Base-by-base conservation (phyloP, 2,888 invertebrate genomes). In the Drosophila pseudotakahashii region DNA sequence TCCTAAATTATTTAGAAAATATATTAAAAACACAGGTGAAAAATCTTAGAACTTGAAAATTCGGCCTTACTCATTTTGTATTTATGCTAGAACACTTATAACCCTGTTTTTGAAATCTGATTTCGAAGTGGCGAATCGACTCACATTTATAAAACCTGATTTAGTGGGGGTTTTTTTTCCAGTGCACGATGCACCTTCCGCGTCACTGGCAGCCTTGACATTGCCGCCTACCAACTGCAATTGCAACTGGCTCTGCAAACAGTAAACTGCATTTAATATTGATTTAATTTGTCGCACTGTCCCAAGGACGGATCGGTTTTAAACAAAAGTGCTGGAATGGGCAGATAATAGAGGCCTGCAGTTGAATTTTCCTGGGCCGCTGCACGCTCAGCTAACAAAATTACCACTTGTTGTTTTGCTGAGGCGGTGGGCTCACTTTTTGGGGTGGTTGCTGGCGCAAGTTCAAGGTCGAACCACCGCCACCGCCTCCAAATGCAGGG, bases 201-300 rank as follows among this genome's bases (percentile, higher is more conserved):
- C 57, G 48, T 70, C 64, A 61, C 45, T 34, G 32, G 16, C 34
- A 59, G 37, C 75, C 75, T 63, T 75, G 76, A 67, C 76, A 75
- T 62, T 75, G 69, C 45, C 37, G 37, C 16, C 66, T 41, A 47
- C 47, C 64, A 47, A 37, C 51, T 64, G 52, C 23, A 26, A 26
- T 45, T 45, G 45, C 52, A 23, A 68, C 30, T 71, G 79, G 53
- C 69, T 66, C 48, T 73, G 71, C 41, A 52, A 57, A 63, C 50
- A 37, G 30, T 32, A 47, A 83, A 60, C 58, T 87, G 85, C 72
- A 71, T 75, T 84, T 60, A 81, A 78, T 89, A 89, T 84, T 84
- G 83, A 89, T 84, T 89, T 74, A 76, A 81, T 78, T 77, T 75
- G 26, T 59, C 57, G 66, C 80, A 76, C 57, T 54, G 26, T 34